Evolutionary conservation across 2,888 invertebrate genomes (phyloP), one percentile per base, ranked within the genome.

Genomic region (Baccha elongata): DNA sequence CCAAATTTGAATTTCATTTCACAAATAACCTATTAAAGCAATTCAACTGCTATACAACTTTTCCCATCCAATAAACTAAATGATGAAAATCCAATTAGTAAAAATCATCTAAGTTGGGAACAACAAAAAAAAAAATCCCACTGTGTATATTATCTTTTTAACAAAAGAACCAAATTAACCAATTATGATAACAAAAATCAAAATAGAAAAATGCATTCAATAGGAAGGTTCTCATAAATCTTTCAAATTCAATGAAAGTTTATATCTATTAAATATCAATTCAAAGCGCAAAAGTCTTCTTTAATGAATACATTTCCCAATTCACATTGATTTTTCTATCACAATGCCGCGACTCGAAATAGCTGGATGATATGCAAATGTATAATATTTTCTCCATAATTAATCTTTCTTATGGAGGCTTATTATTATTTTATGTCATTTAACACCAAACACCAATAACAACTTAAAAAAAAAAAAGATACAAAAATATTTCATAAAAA

Each of bases 241-340:
- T 58, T 13, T 2, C n/a, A 2, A 52, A 26, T 21, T 17, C 23
- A 69, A 76, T 71, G 69, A 53, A 67, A 46, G 55, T 46, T 46
- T 52, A 75, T 62, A 73, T 62, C 68, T 52, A 72, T 78, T 67
- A 52, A 67, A 72, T 68, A 79, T 21, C 52, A 60, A 67, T 62
- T 67, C 55, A 50, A 60, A 78, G 21, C 17, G n/a, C n/a, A 35
- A 62, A 58, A 40, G 23, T 35, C 8, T 0, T 13, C 65, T 23
- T 23, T 81, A 81, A 83, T 72, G 67, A 72, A 83, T 67, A 42
- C 81, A 48, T 78, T 67, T 53, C 62, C 23, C 65, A 76, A 21
- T 58, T 42, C 37, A 29, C 19, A 50, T 80, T 69, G 60, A 64
- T 76, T 64, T 46, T 19, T 26, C 32, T 46, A 40, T 76, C 42